phyloP scores from a whole-genome alignment of 2,888 invertebrate genomes.

The Galeopsomyia nigrocyanea region DNA sequence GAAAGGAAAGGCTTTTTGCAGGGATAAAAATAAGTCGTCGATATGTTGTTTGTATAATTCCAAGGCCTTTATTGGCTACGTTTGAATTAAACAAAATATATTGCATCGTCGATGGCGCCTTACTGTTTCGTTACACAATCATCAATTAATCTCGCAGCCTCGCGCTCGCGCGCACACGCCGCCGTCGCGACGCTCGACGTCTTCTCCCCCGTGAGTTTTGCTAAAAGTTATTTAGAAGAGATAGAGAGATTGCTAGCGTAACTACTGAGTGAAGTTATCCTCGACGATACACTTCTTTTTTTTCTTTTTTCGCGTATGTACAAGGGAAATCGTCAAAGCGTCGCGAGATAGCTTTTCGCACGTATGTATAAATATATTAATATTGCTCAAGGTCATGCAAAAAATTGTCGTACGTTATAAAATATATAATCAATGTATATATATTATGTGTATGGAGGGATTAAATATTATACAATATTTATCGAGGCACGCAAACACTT shows the following conservation, averaged over 20 bases:
- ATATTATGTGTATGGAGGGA: constrained; percentile 60
- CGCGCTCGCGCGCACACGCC: too few relatives aligned
- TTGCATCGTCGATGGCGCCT: constrained; percentile 62
- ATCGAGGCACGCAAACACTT: constrained; percentile 45
- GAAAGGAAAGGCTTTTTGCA: background rate
- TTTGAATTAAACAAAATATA: constrained; percentile 63
- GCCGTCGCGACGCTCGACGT: constrained; percentile 39
- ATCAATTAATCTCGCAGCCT: constrained; percentile 52
- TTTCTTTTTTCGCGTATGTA: constrained; percentile 5
- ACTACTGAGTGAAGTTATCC: constrained; percentile 39
- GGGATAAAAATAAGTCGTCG: constrained; percentile 17
- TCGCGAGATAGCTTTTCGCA: constrained; percentile 43
- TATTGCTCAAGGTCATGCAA: constrained; percentile 66
- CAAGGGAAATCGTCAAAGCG: constrained; percentile 25
- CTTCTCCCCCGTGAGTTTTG: constrained; percentile 31
- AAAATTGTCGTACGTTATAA: constrained; percentile 61
- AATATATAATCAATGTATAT: constrained; percentile 58
- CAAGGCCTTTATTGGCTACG: constrained; percentile 55
- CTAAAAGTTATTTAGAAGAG: constrained; percentile 30
- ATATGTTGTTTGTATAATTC: constrained; percentile 40
- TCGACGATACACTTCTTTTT: constrained; percentile 13
- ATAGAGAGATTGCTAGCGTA: constrained; percentile 48
- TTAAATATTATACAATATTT: constrained; percentile 46
- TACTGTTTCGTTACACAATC: constrained; percentile 59
- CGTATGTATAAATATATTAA: constrained; percentile 61